Percentiles rank a stretch among this genome's conserved stretches.
These are phyloP conservation scores for Brachyalestes nurse DNA, from an alignment of 2,797 vertebrate genomes.

Conservation along the genomic window DNA sequence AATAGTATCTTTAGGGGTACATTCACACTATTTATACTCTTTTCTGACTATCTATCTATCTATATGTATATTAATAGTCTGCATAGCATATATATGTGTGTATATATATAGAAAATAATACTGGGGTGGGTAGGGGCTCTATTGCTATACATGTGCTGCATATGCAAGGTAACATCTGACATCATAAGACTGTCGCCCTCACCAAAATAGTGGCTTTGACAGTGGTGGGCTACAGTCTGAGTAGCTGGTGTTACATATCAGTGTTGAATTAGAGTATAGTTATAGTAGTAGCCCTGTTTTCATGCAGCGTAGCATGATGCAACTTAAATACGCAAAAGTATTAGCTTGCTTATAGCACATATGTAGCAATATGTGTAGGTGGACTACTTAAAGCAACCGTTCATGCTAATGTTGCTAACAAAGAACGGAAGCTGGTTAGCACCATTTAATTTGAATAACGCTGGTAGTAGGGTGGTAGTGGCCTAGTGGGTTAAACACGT, in stretches of 20 bases:
- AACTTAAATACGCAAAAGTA: background rate
- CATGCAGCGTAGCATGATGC: background rate
- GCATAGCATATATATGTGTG: too few species aligned
- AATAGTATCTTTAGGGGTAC: too few species aligned
- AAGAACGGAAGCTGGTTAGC: too few species aligned
- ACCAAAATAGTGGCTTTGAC: background rate
- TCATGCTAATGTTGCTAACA: too few species aligned
- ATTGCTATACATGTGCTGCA: background rate
- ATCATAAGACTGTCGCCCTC: background rate
- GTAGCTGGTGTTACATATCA: background rate
- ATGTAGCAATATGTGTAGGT: background rate
- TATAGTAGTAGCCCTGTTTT: background rate
- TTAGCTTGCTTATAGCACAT: too few species aligned
- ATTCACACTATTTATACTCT: too few species aligned
- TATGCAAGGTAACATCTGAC: background rate
- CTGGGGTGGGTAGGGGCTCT: background rate
- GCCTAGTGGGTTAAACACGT: too few species aligned
- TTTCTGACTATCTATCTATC: too few species aligned
- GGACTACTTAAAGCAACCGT: background rate
- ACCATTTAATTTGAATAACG: too few species aligned
- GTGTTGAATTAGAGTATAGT: background rate
- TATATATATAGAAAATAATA: too few species aligned
- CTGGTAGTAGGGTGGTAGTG: too few species aligned
- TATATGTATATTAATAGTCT: too few species aligned
- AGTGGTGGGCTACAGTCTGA: background rate